phyloP scores from a whole-genome alignment of 2,888 invertebrate genomes.

The Drosophila mettleri region DNA sequence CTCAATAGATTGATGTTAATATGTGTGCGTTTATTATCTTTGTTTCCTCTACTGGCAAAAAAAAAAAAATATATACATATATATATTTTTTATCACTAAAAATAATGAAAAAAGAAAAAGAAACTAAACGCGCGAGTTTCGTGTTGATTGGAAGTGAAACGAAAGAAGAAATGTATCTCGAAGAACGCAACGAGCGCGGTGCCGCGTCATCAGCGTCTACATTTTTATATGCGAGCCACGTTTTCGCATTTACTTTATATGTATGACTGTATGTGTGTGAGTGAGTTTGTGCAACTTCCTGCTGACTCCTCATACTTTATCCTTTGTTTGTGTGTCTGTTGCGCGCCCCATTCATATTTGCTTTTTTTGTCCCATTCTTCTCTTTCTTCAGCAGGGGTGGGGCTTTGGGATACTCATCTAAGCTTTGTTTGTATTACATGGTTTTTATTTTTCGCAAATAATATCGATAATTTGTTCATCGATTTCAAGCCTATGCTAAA shows the following conservation, averaged over 20 bases:
- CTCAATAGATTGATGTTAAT: conserved; percentile 45
- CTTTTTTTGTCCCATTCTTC: conserved; percentile 5
- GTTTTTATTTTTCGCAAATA: conserved; percentile 1
- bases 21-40: conserved; percentile 56
- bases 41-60: conserved; percentile 58
- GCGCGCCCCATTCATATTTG: conserved; percentile 43
- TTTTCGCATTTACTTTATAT: conserved; percentile 61
- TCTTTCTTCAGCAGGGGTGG: conserved; percentile 26
- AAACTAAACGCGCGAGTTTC: conserved; percentile 26
- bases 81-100: conserved; percentile 55
- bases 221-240: conserved; percentile 70
- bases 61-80: conserved; percentile 29
- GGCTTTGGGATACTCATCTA: conserved; percentile 57
- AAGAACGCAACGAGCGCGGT: conserved; percentile 50
- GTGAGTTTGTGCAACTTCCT: conserved; percentile 62
- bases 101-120: conserved; percentile 31
- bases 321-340: conserved; percentile 63
- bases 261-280: conserved; percentile 27
- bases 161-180: conserved; percentile 59
- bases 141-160: conserved; percentile 48
- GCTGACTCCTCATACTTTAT: conserved; percentile 62
- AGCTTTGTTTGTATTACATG: conserved; percentile 41
- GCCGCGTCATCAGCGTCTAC: conserved; percentile 67
- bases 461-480: conserved; percentile 14
- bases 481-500: conserved; percentile 4